Percentiles rank a stretch among this genome's conserved stretches.
Conservation (phyloP, 37 sponge, comb jelly and placozoan genomes). For the Theonella swinhoei region DNA sequence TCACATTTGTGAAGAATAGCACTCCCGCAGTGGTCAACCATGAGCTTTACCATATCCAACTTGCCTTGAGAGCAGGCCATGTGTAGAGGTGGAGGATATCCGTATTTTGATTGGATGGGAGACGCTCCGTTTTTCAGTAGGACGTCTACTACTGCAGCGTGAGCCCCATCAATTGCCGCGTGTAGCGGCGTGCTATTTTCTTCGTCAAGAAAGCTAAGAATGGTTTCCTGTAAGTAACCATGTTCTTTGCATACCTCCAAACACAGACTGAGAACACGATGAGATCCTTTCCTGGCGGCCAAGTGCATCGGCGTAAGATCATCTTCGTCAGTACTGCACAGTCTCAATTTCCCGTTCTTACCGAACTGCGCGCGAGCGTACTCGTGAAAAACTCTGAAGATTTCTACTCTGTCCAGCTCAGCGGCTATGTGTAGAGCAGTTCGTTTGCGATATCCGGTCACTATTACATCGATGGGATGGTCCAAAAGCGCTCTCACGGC, state of each 20-base stretch:
- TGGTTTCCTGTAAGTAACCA: slow-evolving; percentile 57
- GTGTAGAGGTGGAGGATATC: slow-evolving; percentile 66
- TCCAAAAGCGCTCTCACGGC: slow-evolving; percentile 39
- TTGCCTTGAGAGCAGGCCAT: slow-evolving; percentile 76
- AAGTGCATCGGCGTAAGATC: slow-evolving; percentile 71
- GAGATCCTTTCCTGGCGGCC: slow-evolving; percentile 74
- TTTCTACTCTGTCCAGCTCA: slow-evolving; percentile 65
- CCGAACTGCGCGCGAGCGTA: too few species aligned
- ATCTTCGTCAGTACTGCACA: slow-evolving; percentile 77
- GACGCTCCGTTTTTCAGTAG: slow-evolving; percentile 73
- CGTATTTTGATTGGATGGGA: slow-evolving; percentile 34
- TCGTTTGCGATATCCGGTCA: slow-evolving; percentile 51
- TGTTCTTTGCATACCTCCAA: slow-evolving; percentile 37
- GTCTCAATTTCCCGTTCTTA: slow-evolving; percentile 38
- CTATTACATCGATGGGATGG: slow-evolving; percentile 26
- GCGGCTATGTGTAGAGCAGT: slow-evolving; percentile 74
- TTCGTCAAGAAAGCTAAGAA: slow-evolving; percentile 67
- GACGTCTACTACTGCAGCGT: slow-evolving; percentile 73
- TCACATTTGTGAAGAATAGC: slow-evolving; percentile 35
- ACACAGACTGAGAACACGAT: slow-evolving; percentile 51
- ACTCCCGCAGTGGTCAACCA: slow-evolving; percentile 34
- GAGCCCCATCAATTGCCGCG: slow-evolving; percentile 81
- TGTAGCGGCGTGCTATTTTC: slow-evolving; percentile 92
- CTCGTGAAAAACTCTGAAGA: slow-evolving; percentile 33
- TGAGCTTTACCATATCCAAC: slow-evolving; percentile 50